These are phyloP conservation scores for Acestrorhynchus altus DNA, from an alignment of 2,797 vertebrate species.

Conservation along the genomic window DNA sequence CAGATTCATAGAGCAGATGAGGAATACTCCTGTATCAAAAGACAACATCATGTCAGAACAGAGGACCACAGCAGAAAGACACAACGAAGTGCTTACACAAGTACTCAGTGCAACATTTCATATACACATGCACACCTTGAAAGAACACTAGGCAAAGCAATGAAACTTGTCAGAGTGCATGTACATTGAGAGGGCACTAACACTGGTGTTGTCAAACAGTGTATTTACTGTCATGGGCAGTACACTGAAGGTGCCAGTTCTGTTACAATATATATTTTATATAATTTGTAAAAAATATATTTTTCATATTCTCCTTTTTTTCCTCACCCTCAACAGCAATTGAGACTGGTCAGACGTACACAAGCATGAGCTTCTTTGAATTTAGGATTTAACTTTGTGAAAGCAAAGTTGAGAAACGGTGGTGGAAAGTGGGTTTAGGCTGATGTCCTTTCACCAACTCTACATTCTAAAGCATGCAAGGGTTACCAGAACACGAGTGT, in stretches of 20 bases:
- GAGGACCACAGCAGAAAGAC: constrained; percentile 75
- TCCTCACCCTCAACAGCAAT: constrained; percentile 47
- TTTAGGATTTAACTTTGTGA: constrained; percentile 57
- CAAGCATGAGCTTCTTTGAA: constrained; percentile 53
- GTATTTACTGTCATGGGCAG: constrained; percentile 81
- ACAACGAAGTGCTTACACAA: constrained; percentile 76
- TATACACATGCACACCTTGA: constrained; percentile 76
- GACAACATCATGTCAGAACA: constrained; percentile 92
- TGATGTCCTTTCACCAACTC: constrained; percentile 33
- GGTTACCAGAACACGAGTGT: constrained; percentile 62
- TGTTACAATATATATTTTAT: too few relatives aligned
- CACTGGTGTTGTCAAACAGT: constrained; percentile 69
- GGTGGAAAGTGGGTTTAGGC: constrained; percentile 33
- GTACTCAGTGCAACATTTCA: constrained; percentile 63
- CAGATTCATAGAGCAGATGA: constrained; percentile 93
- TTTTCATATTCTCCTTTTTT: constrained; percentile 26
- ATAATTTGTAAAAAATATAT: too few relatives aligned
- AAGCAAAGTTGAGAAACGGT: constrained; percentile 28
- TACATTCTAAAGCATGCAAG: constrained; percentile 75
- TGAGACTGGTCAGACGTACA: constrained; percentile 21
- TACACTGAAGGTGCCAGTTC: constrained; percentile 90
- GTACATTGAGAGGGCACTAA: constrained; percentile 7
- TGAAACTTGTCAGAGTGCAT: constrained; percentile 14
- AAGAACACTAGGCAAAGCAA: constrained; percentile 61
- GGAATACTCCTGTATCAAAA: constrained; percentile 94